Evolutionary conservation across 2,888 invertebrate genomes (phyloP).

Genomic region (Mythimna impura): DNA sequence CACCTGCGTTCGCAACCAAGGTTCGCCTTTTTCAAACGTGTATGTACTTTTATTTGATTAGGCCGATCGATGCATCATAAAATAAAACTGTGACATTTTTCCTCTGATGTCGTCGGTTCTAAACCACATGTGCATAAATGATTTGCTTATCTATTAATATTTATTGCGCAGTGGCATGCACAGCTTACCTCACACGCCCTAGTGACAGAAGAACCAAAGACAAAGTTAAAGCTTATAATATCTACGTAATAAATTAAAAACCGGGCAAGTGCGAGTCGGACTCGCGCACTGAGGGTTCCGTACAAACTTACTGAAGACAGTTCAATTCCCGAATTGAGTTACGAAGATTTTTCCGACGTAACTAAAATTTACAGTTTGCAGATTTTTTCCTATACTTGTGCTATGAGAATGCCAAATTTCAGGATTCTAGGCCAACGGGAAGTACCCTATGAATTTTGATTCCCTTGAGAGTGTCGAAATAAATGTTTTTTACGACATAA

Average conservation of each 20-base stretch:
- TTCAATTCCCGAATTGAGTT: too few relatives aligned
- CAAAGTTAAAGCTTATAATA: slow-evolving; percentile 7
- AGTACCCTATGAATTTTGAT: too few relatives aligned
- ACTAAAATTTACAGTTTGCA: too few relatives aligned
- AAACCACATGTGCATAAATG: slow-evolving; percentile 30
- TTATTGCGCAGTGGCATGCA: slow-evolving; percentile 21
- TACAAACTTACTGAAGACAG: too few relatives aligned
- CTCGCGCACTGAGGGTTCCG: too few relatives aligned
- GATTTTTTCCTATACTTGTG: too few relatives aligned
- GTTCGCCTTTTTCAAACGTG: not conserved
- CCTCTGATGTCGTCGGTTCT: slow-evolving; percentile 8
- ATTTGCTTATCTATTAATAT: slow-evolving; percentile 25
- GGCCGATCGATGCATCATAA: slow-evolving; percentile 5
- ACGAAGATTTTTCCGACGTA: too few relatives aligned
- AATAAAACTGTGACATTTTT: slow-evolving; percentile 11
- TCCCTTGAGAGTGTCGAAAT: too few relatives aligned
- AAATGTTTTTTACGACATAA: too few relatives aligned
- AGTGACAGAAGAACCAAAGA: slow-evolving; percentile 13
- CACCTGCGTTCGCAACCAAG: not conserved
- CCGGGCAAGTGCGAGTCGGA: too few relatives aligned
- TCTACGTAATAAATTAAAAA: slow-evolving; percentile 36
- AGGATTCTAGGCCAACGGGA: too few relatives aligned
- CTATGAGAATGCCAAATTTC: too few relatives aligned
- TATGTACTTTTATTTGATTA: slow-evolving; percentile 23
- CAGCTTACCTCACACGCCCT: slow-evolving; percentile 11